Base-by-base conservation (phyloP, 2,113 vertebrate species). In the Romanogobio albipinnatus region DNA sequence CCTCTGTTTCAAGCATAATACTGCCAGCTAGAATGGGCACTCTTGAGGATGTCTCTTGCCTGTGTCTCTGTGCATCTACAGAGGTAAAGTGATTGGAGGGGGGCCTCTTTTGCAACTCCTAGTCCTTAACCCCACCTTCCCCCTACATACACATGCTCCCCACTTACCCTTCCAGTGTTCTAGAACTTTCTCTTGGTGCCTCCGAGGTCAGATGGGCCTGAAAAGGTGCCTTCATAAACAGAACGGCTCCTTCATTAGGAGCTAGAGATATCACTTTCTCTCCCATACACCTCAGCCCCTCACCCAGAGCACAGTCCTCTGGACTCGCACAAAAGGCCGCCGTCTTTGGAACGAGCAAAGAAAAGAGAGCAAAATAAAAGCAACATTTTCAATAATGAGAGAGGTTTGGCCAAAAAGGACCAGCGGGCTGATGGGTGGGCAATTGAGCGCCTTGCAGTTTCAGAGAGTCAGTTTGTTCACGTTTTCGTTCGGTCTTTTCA, bases 1-100 rank as follows among this genome's bases (percentile, higher is more conserved):
- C 91, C 85, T 94, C 91, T 93, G 90, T 90, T 86, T 90, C 91
- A 92, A 94, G 91, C 91, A 94, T 93, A 94, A 94, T 92, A 92
- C 92, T 94, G 90, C 93, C 90, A 91, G 87, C 82, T 85, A 93
- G 93, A 95, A 95, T 89, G 79, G 90, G 77, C 90, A 76, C 89
- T 89, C 29, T 85, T 83, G 66, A 64, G 64, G 81, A 76, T 73
- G 84, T 90, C 88, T 86, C 84, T 77, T 83, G 64, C 70, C 58
- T 43, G 79, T 88, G 88, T 91, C 62, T 88, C 84, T 89, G 83
- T 88, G 82, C 66, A 56, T 88, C 77, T 81, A 86, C 75, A 81
- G 14, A 86, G 84, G 77, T 74, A 61, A 74, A 56, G 68, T 82
- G 66, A 79, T 85, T 75, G 58, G 76, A 45, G 86, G 84, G 90